A percentile compares a stretch with the other conserved stretches of the same genome.
Conservation (phyloP, 1,140 invertebrate genomes). For the Zaprionus lachaisei region DNA sequence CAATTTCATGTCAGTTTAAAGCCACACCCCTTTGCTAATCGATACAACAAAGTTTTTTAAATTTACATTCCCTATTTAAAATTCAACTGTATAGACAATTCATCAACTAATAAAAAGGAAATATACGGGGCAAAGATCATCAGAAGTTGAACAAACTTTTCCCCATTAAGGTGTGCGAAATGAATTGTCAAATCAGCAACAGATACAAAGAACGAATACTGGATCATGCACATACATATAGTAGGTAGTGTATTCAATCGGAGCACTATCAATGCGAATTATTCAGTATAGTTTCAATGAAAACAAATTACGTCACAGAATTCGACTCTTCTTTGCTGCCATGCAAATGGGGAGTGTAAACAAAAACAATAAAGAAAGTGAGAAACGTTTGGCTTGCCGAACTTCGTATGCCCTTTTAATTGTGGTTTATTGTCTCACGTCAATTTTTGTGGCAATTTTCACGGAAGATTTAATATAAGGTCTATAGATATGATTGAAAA, state of each 20-base stretch:
- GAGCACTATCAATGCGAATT: background rate
- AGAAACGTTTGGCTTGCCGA: background rate
- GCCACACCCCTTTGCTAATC: too few relatives aligned
- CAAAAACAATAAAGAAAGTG: background rate
- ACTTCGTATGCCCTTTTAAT: background rate
- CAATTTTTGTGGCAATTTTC: too few relatives aligned
- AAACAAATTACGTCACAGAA: conserved; percentile 1
- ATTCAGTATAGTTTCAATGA: background rate
- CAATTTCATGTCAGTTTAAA: too few relatives aligned
- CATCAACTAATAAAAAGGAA: background rate
- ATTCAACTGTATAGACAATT: too few relatives aligned
- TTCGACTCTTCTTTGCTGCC: background rate
- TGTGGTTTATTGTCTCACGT: too few relatives aligned
- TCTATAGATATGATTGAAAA: too few relatives aligned
- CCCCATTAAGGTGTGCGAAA: background rate
- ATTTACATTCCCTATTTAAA: too few relatives aligned
- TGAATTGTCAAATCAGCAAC: background rate
- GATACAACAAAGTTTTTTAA: too few relatives aligned
- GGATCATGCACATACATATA: background rate
- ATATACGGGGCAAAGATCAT: too few relatives aligned
- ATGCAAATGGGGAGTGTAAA: conserved; percentile 3
- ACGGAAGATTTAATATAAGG: too few relatives aligned
- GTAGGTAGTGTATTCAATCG: background rate
- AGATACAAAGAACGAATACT: background rate
- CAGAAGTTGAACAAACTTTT: background rate